phyloP scores from a whole-genome alignment of 1,140 invertebrate species.

The Wasmannia auropunctata region DNA sequence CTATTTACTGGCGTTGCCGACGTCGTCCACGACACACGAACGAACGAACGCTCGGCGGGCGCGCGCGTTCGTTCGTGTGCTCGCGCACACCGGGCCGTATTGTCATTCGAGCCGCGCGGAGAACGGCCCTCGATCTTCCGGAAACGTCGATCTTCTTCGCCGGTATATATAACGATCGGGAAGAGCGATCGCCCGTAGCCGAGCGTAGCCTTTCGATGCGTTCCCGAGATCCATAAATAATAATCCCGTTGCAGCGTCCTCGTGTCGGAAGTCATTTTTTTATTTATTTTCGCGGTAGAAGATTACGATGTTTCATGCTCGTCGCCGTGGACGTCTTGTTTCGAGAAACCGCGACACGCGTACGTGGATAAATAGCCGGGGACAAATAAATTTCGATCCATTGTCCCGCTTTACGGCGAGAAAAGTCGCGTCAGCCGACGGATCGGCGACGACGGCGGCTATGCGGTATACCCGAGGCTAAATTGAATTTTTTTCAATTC shows the following conservation, averaged over 20 bases:
- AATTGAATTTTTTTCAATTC: slow-evolving; percentile 80
- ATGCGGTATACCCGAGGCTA: slow-evolving; percentile 65
- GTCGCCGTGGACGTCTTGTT: background rate
- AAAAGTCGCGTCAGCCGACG: slow-evolving; percentile 31
- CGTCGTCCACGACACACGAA: background rate
- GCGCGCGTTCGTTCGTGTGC: too few relatives aligned
- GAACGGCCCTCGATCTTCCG: slow-evolving; percentile 21
- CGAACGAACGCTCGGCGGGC: too few relatives aligned
- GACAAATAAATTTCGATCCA: slow-evolving; percentile 46
- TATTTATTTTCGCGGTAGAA: background rate
- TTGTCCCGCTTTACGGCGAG: slow-evolving; percentile 42
- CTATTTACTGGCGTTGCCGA: slow-evolving; percentile 22
- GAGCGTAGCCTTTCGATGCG: background rate
- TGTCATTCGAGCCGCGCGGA: slow-evolving; percentile 24
- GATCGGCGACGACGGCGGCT: slow-evolving; percentile 20
- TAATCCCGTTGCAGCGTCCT: background rate
- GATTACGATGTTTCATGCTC: too few relatives aligned
- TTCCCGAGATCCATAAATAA: background rate
- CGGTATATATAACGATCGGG: background rate
- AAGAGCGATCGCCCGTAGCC: background rate
- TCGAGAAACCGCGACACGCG: background rate
- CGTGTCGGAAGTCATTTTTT: background rate
- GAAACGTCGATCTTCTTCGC: slow-evolving; percentile 13
- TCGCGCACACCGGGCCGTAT: background rate
- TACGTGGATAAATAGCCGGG: slow-evolving; percentile 16